A percentile compares a stretch with the other conserved stretches of the same genome.
phyloP scores from a whole-genome alignment of 2,113 vertebrate genomes.

The Gymnocephalus cernua region DNA sequence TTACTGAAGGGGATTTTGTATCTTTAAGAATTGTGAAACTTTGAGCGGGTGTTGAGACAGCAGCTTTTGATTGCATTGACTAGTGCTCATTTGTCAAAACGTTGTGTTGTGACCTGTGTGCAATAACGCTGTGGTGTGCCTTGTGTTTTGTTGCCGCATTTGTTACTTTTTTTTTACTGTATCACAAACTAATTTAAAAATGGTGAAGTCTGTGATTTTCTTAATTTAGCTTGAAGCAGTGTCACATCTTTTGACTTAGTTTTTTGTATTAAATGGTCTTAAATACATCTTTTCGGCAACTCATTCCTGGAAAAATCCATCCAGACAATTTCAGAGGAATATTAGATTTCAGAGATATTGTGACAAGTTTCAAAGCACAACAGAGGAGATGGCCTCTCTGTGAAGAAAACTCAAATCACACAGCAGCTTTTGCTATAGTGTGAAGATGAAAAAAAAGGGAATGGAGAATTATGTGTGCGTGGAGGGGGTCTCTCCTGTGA shows the following conservation, averaged over 20 bases:
- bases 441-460: slow-evolving; percentile 67
- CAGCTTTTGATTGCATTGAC: slow-evolving; percentile 16
- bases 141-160: not conserved
- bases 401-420: slow-evolving; percentile 58
- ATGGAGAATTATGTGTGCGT: slow-evolving; percentile 54
- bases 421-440: slow-evolving; percentile 66
- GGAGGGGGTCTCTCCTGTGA: slow-evolving; percentile 61
- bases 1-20: slow-evolving; percentile 41
- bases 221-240: not conserved
- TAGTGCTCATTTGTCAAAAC: slow-evolving; percentile 30
- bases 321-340: slow-evolving; percentile 17
- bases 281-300: slow-evolving; percentile 1
- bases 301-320: not conserved
- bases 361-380: slow-evolving; percentile 47
- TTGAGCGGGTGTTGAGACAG: slow-evolving; percentile 8
- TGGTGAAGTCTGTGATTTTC: not conserved
- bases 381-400: slow-evolving; percentile 31
- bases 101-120: not conserved
- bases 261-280: not conserved
- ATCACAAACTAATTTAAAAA: not conserved
- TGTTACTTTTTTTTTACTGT: not conserved
- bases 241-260: not conserved
- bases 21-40: slow-evolving; percentile 11
- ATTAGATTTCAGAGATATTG: slow-evolving; percentile 34
- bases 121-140: not conserved